Base-by-base conservation (phyloP, 2,888 invertebrate species). In the Pediacus dermestoides region DNA sequence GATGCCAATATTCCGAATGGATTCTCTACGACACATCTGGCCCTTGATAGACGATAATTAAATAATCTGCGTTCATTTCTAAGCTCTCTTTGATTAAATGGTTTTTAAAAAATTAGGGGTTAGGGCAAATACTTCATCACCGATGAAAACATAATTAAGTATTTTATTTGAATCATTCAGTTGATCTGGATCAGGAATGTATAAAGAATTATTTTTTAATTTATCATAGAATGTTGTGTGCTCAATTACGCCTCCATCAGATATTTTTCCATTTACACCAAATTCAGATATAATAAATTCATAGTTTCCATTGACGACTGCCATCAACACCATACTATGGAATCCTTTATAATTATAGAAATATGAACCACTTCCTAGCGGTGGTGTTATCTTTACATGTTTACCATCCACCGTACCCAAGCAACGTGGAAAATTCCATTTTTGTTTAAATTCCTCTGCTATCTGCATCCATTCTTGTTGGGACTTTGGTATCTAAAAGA, bases 321-420 rank as follows among this genome's bases (percentile, higher is more conserved):
- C 52, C 34, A 55, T 15, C 11, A 59, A 30, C 12, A 56, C 48
- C 26, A 57, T 46, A 27, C 56, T 55, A 16, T 53, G 37, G 12
- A 22, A 23, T 8, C 44, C 47, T 42, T 55, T 55, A 38, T 57
- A 57, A 35, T 52, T 52, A 36, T 31, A 57, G 38, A 48, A 57
- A 18, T 35, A 16, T 21, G 48, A 52, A 16, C 55, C 58, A 30
- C 38, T 27, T 27, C 37, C 38, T 11, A 7, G 12, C 15, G 51
- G 52, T 28, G 51, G 38, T 25, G 30, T 30, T 22, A 57, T 41
- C 8, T 37, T 37, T 13, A 54, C 42, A 34, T 58, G 54, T 38
- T 55, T 53, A 3, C 55, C 52, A 35, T 50, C 47, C 3, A 50
- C 7, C 13, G 52, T 47, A 1, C 47, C 48, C 18, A 50, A 9